Evolutionary conservation across 2,797 vertebrate species (phyloP).

Genomic region (Pangasius mekongensis): DNA sequence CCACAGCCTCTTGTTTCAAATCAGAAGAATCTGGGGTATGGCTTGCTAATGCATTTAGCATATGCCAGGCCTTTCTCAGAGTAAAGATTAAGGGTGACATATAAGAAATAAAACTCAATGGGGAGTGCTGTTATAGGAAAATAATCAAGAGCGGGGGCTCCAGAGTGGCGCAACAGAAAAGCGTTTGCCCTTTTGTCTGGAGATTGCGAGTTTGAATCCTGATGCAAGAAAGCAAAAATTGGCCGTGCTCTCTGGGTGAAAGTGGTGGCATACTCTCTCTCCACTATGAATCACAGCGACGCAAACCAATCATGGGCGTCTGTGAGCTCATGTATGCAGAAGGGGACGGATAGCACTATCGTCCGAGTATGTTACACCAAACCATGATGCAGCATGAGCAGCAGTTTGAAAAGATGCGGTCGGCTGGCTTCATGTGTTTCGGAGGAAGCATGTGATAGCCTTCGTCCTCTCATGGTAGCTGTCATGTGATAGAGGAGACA

Average conservation of each 20-base stretch:
- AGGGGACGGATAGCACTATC: background rate
- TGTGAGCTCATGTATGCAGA: background rate
- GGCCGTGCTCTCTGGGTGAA: too few species aligned
- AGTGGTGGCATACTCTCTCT: background rate
- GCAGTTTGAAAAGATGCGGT: background rate
- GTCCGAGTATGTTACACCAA: background rate
- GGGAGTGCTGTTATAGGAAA: background rate
- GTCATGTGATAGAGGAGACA: background rate
- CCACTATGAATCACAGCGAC: background rate
- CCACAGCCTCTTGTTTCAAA: background rate
- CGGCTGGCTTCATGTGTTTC: background rate
- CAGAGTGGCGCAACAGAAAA: background rate
- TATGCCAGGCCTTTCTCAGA: background rate
- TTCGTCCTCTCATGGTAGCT: background rate
- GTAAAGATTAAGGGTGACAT: background rate
- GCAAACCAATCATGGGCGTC: background rate
- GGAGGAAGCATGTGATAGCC: background rate
- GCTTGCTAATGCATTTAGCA: constrained; percentile 5
- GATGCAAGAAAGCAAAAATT: background rate
- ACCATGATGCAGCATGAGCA: background rate
- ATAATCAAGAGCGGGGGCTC: background rate
- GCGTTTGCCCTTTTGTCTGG: background rate
- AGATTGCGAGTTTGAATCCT: background rate
- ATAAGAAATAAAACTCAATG: background rate
- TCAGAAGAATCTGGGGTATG: background rate